These are phyloP conservation scores for Drosophila meridionalis DNA, from an alignment of 2,888 invertebrate species.

Conservation along the genomic window DNA sequence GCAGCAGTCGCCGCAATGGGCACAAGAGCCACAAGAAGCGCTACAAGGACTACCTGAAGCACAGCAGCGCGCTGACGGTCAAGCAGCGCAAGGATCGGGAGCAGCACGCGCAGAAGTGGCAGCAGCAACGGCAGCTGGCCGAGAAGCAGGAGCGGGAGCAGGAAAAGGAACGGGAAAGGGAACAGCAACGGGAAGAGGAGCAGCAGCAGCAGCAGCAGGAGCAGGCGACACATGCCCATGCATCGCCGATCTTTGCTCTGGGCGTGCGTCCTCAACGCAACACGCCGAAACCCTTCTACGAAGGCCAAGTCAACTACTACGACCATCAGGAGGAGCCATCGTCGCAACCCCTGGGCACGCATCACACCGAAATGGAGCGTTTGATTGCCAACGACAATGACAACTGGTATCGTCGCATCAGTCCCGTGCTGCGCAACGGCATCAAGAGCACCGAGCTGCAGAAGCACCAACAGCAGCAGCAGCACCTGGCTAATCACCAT, in stretches of 20 bases:
- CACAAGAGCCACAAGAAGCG: slow-evolving; percentile 84
- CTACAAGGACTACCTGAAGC: slow-evolving; percentile 81
- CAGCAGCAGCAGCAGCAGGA: slow-evolving; percentile 5
- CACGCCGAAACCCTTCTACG: slow-evolving; percentile 78
- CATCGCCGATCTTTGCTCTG: slow-evolving; percentile 55
- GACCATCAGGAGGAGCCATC: slow-evolving; percentile 60
- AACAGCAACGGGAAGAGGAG: neutral
- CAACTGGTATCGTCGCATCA: slow-evolving; percentile 78
- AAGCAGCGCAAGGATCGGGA: slow-evolving; percentile 39
- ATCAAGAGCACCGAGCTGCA: slow-evolving; percentile 53
- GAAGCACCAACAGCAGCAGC: slow-evolving; percentile 28
- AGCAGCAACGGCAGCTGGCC: slow-evolving; percentile 15
- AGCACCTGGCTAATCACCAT: slow-evolving; percentile 21
- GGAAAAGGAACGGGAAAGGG: slow-evolving; percentile 13
- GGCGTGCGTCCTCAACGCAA: slow-evolving; percentile 52
- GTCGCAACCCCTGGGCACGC: slow-evolving; percentile 20
- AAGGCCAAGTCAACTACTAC: slow-evolving; percentile 83
- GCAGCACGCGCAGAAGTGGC: slow-evolving; percentile 19
- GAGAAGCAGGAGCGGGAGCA: slow-evolving; percentile 15
- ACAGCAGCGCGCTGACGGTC: slow-evolving; percentile 26
- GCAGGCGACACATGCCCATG: slow-evolving; percentile 27
- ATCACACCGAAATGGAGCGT: slow-evolving; percentile 62
- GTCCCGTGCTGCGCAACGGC: slow-evolving; percentile 76
- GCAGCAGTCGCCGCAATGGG: slow-evolving; percentile 79
- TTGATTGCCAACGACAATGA: slow-evolving; percentile 68